These are phyloP conservation scores for Tolmerus cingulatus DNA, from an alignment of 2,888 invertebrate genomes.

Conservation along the genomic window DNA sequence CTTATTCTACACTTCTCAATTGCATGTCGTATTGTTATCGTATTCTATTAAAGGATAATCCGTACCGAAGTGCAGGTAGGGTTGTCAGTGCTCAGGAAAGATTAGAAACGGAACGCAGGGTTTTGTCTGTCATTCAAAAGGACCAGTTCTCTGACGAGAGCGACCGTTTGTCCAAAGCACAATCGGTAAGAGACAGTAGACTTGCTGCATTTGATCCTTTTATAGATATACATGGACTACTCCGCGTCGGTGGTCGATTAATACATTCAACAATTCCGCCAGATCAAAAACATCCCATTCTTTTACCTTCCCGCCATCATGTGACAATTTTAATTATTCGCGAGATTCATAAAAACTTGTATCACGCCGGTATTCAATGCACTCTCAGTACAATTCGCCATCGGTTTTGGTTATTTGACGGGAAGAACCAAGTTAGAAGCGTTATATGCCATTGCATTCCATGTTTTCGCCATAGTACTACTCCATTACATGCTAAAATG, in stretches of 20 bases:
- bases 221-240: background rate
- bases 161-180: background rate
- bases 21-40: no score
- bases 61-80: no score
- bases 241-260: background rate
- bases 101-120: no score
- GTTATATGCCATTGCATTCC: background rate
- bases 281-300: background rate
- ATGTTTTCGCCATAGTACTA: no score
- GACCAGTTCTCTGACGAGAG: background rate
- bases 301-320: background rate
- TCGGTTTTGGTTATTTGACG: background rate
- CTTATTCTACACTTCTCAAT: no score
- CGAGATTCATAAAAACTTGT: background rate
- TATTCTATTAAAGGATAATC: no score
- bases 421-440: background rate
- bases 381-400: background rate
- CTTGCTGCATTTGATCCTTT: background rate
- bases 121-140: background rate
- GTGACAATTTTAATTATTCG: background rate
- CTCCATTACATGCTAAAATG: background rate
- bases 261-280: background rate
- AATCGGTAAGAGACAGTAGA: background rate
- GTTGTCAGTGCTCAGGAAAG: no score
- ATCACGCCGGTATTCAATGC: background rate